Base-by-base conservation (phyloP, 2,797 vertebrate genomes). In the Lophius americanus region DNA sequence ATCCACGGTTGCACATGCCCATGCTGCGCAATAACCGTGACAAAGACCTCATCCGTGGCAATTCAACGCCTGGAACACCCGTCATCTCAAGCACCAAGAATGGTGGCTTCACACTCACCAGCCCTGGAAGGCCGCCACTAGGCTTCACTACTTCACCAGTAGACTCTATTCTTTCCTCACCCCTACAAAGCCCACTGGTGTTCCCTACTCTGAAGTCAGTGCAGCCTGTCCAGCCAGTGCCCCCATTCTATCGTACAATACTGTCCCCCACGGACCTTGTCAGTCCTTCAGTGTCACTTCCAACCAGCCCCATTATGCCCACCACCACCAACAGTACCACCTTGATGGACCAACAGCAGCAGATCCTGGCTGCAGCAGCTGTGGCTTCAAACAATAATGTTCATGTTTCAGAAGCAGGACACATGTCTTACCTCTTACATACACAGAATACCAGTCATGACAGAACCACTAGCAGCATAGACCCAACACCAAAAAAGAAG, bases 61-160 rank as follows among this genome's bases (percentile, higher is more conserved):
- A 94, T 53, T 96, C 96, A 46, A 94, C 92, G 65, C 87, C 95
- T 0, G 96, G 96, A 55, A 99, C 98, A 46, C 96, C 98, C 0
- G 97, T 98, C 82, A 99, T 99, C 93, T 98, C 98, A 76, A 98
- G 95, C 92, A 94, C 95, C 82, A 99, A 99, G 85, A 97, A 95
- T 52, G 92, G 95, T 70, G 93, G 79, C 67, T 95, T 98, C 77
- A 93, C 93, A 64, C 93, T 99, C 82, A 99, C 97, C 35, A 98
- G 97, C 73, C 97, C 97, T 51, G 97, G 97, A 46, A 92, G 97
- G 72, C 98, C 98, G 60, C 95, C 97, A 0, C 93, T 99, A 89
- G 97, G 96, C 71, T 99, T 99, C 88, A 96, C 95, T 73, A 99
- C 98, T 81, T 96, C 98, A 7, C 97, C 97, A 1, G 85, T 99